These are phyloP conservation scores for Dynastes tityus DNA, from an alignment of 2,888 invertebrate genomes.

Conservation along the genomic window DNA sequence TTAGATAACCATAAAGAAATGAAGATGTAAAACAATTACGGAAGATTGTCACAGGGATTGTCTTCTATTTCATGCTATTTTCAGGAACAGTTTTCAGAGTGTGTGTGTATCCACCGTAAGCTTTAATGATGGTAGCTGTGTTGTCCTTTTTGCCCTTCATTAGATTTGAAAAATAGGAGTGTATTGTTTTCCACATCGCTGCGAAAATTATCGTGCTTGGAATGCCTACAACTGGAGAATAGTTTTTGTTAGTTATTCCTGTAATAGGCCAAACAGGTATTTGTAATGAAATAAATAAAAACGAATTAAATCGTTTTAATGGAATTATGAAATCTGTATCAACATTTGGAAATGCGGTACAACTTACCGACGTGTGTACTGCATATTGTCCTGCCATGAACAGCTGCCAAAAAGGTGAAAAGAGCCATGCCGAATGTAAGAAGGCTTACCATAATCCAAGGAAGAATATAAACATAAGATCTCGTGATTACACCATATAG, in stretches of 20 bases:
- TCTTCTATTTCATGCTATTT: slow-evolving; percentile 26
- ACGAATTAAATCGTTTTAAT: no score
- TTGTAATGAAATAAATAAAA: not conserved
- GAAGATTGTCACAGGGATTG: slow-evolving; percentile 17
- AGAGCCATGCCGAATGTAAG: slow-evolving; percentile 39
- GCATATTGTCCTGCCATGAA: slow-evolving; percentile 5
- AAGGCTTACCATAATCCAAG: slow-evolving; percentile 61
- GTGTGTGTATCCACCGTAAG: slow-evolving; percentile 50
- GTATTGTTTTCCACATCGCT: slow-evolving; percentile 40
- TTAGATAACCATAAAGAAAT: not conserved
- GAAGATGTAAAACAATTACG: not conserved
- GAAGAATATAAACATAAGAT: slow-evolving; percentile 59
- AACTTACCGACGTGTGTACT: slow-evolving; percentile 33
- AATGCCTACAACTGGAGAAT: slow-evolving; percentile 32
- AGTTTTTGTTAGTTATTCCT: not conserved
- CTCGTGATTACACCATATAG: slow-evolving; percentile 61
- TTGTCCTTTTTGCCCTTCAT: slow-evolving; percentile 24
- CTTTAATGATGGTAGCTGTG: slow-evolving; percentile 40
- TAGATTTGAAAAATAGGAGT: slow-evolving; percentile 32
- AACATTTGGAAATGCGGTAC: no score
- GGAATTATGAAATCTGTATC: no score
- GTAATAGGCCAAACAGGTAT: not conserved
- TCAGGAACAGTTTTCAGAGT: slow-evolving; percentile 39
- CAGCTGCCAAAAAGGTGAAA: slow-evolving; percentile 26
- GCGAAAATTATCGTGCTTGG: slow-evolving; percentile 14